Base-by-base conservation (phyloP, 2,888 invertebrate species). In the Pristionchus fissidentatus region DNA sequence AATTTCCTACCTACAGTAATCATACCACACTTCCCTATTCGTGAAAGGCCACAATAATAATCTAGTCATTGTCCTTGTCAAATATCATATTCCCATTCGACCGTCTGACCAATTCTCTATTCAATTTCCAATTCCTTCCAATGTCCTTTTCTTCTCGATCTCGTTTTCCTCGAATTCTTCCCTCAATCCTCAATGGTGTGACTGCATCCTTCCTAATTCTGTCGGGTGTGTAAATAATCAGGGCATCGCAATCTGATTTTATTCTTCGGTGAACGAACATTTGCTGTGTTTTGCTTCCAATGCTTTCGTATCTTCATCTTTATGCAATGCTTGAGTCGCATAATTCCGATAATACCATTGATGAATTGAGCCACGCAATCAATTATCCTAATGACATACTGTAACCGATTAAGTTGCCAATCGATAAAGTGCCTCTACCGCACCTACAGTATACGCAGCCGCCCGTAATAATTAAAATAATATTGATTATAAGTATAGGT, bases 201-300 rank as follows among this genome's bases (percentile, higher is more conserved):
- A 70, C 38, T 43, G n/a, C n/a, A n/a, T n/a, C 38, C 43, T 41
- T 26, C 70, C 70, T 7, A 41, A 3, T 10, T 70, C 26, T 43
- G n/a, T n/a, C 70, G 70, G 70, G 70, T 70, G 29, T 66, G 62
- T 66, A 66, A 35, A 70, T 70, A 70, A 32, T 41, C 70, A 70
- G 41, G 41, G 70, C 70, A 15, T 70, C 70, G 19, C 26, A 66
- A 66, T 55, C 55, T 55, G 22, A 55, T 22, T 55, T 55, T 55
- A 55, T 55, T 8, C 15, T 46, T 10, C 46, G 46, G 46, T 46
- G 15, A 8, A 10, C 46, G 46, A 46, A 10, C 46, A 46, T 10
- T 46, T 46, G 8, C 46, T 15, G n/a, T 66, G 26, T 10, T 3
- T 38, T 5, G 38, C 35, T 66, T 66, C 38, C 26, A 38, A 22